Evolutionary conservation across 2,888 invertebrate species (phyloP), one percentile per base, ranked within the genome.

Genomic region (Apotomis betuletana): DNA sequence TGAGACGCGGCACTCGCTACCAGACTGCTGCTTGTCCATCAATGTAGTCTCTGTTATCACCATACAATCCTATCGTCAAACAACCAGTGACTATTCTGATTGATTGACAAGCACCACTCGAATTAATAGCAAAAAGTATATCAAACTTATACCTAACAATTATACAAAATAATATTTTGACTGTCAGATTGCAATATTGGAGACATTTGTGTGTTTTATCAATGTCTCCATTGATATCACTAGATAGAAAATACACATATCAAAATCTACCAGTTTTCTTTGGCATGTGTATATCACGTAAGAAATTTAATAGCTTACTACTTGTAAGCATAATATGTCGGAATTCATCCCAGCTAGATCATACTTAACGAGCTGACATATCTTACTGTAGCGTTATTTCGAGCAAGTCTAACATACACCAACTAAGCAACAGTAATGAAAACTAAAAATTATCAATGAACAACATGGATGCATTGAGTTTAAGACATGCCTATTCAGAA

Each of bases 81-180:
- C 57, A 12, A 44, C n/a, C 6, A 4, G 15, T 52, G 41, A 6
- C 41, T 60, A 36, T 36, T 61, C n/a, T 3, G 0, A 51, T 41
- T 58, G 61, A 67, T 71, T 27, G 61, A 67, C 36, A 67, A 67
- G 51, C 71, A 67, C 67, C 57, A 57, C 12, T 55, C 36, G 27
- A 58, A 49, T 49, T 9, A 49, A 49, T 38, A 61, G 55, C 27
- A 49, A 12, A 62, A 49, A 44, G 52, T 71, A 60, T 51, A 57
- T 15, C 49, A 70, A 62, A 62, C 61, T 67, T 62, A 70, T 9
- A 36, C 60, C 61, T 71, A 67, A 44, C 57, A 71, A 71, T 71
- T 71, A 71, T 71, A 71, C 61, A 71, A 67, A 62, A 67, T 52
- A 58, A 67, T 55, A 62, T 41, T 67, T 67, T 67, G 55, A 61